Percentiles rank a stretch among this genome's conserved stretches.
phyloP scores from a whole-genome alignment of 2,113 vertebrate genomes.

The Tachysurus fulvidraco region DNA sequence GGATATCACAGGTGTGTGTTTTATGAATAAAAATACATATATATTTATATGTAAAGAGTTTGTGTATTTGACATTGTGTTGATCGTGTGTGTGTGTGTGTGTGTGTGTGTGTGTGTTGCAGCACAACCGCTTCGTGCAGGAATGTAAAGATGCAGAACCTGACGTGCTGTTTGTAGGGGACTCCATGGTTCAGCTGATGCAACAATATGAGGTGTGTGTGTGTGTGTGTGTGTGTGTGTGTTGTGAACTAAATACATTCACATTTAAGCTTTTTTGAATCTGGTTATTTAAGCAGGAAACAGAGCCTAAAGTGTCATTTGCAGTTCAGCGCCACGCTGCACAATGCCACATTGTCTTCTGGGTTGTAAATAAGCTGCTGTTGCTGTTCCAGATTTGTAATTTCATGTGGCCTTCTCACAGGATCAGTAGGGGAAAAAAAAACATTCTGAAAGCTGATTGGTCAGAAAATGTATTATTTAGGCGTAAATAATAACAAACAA shows the following conservation, averaged over 20 bases:
- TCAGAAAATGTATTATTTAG: not conserved
- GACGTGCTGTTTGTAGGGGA: slow-evolving; percentile 93
- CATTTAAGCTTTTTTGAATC: too few relatives aligned
- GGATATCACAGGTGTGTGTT: slow-evolving; percentile 89
- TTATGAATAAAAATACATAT: not conserved
- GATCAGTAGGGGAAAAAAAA: not conserved
- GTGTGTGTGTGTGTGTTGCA: slow-evolving; percentile 50
- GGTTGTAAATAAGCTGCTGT: slow-evolving; percentile 2
- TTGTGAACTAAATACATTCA: not conserved
- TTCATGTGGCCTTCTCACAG: not conserved
- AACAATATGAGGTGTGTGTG: slow-evolving; percentile 86
- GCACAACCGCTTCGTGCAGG: slow-evolving; percentile 73
- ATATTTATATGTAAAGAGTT: not conserved
- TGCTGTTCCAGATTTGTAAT: not conserved
- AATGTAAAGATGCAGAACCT: slow-evolving; percentile 76
- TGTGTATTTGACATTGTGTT: not conserved
- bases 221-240: slow-evolving; percentile 12
- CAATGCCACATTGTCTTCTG: slow-evolving; percentile 1
- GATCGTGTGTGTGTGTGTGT: not conserved
- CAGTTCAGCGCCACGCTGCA: not conserved
- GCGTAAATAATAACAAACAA: too few relatives aligned
- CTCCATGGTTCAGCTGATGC: slow-evolving; percentile 94
- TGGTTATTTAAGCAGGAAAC: not conserved
- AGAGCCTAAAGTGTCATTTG: not conserved
- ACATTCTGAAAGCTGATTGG: not conserved